Evolutionary conservation across 2,797 vertebrate species (phyloP).

Genomic region (Sebastes melanostomus): DNA sequence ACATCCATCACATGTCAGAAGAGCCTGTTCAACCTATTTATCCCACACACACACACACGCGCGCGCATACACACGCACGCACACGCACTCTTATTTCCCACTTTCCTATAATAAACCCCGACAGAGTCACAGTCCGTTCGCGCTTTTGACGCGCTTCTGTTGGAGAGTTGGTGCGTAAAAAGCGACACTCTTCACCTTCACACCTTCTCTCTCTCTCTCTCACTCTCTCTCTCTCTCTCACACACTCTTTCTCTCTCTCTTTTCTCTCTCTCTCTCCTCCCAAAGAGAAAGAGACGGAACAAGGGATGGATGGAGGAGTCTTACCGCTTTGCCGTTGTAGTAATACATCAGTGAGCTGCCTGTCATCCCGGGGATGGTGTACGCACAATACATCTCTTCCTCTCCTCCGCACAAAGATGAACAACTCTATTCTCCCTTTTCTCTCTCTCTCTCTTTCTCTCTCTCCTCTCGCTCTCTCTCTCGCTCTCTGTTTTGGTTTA

Average conservation of each 20-base stretch:
- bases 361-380: conserved; percentile 94
- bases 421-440: conserved; percentile 46
- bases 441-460: conserved; percentile 24
- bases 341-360: conserved; percentile 95
- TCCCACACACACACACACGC: background rate
- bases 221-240: background rate
- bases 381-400: conserved; percentile 93
- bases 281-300: background rate
- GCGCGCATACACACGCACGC: background rate
- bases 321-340: conserved; percentile 98
- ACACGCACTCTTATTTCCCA: background rate
- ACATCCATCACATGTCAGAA: conserved; percentile 13
- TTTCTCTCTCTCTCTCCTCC: background rate
- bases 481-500: conserved; percentile 20
- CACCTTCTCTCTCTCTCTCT: conserved; percentile 40
- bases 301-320: conserved; percentile 44
- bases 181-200: conserved; percentile 58
- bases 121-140: conserved; percentile 32
- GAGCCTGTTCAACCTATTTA: background rate
- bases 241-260: background rate
- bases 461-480: conserved; percentile 23
- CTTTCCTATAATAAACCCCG: conserved; percentile 17
- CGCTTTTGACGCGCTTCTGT: conserved; percentile 39
- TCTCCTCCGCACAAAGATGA: conserved; percentile 56
- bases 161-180: conserved; percentile 52